phyloP scores from a whole-genome alignment of 1,140 invertebrate species.

The Cyrtorhinus lividipennis region DNA sequence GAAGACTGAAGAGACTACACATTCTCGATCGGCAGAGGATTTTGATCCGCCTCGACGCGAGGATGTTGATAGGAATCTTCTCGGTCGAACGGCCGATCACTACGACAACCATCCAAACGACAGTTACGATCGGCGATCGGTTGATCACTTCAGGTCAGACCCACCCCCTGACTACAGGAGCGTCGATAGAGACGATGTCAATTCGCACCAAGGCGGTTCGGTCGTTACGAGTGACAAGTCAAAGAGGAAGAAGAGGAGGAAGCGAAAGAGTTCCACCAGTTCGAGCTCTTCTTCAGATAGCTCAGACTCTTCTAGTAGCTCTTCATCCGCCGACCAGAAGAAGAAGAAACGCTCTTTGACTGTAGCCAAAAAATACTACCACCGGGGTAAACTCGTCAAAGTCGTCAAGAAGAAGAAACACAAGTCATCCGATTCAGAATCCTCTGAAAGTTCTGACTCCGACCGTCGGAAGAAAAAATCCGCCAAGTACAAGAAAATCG shows the following conservation, averaged over 20 bases:
- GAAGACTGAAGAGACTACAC: no score
- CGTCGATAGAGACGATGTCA: background rate
- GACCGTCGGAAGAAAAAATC: conserved; percentile 18
- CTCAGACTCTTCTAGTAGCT: conserved; percentile 16
- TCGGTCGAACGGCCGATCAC: background rate
- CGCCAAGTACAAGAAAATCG: conserved; percentile 21
- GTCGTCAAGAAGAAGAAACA: conserved; percentile 23
- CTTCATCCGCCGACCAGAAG: conserved; percentile 15
- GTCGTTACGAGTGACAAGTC: background rate
- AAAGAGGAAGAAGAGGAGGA: conserved; percentile 18
- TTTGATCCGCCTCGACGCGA: background rate
- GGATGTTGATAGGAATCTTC: background rate
- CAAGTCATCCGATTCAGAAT: conserved; percentile 18
- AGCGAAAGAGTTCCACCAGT: conserved; percentile 16
- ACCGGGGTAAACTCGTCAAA: conserved; percentile 24
- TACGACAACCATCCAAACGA: background rate
- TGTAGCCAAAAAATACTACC: conserved; percentile 23
- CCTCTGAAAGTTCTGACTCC: conserved; percentile 17
- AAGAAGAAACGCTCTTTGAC: conserved; percentile 17
- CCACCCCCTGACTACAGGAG: background rate
- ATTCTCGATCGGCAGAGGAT: background rate
- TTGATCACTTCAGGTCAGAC: background rate
- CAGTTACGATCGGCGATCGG: background rate
- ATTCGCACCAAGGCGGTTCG: background rate
- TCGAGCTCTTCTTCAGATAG: conserved; percentile 18